Evolutionary conservation across 2,113 vertebrate species (phyloP).

Genomic region (Ailurus styani): DNA sequence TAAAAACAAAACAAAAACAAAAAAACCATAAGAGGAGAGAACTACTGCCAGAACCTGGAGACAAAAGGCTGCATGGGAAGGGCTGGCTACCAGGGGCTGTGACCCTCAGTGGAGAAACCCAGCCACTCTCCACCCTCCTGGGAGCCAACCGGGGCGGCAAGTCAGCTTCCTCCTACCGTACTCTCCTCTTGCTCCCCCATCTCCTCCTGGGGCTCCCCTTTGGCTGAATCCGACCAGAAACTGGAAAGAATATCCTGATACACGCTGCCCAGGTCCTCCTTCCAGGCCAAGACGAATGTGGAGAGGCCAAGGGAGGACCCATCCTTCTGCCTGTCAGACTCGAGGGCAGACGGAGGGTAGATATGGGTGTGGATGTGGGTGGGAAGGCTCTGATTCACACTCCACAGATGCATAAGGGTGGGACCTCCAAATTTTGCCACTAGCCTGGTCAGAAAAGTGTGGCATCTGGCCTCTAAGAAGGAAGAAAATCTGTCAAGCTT

Average conservation of each 20-base stretch:
- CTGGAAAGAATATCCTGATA: not conserved
- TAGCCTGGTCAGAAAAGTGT: not conserved
- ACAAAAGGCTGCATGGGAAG: not conserved
- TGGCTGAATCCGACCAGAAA: not conserved
- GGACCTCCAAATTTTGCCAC: not conserved
- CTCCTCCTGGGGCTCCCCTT: not conserved
- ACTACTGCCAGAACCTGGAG: not conserved
- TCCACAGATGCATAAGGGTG: not conserved
- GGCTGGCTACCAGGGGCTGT: not conserved
- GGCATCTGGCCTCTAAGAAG: not conserved
- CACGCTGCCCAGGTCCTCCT: not conserved
- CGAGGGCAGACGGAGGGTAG: not conserved
- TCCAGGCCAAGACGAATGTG: not conserved
- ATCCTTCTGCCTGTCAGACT: not conserved
- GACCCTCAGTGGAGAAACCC: not conserved
- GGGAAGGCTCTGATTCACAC: not conserved
- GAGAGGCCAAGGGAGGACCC: not conserved
- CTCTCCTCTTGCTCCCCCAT: not conserved
- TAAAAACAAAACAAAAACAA: not conserved
- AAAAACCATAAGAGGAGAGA: not conserved
- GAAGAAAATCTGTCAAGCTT: fast-evolving
- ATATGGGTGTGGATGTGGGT: fast-evolving
- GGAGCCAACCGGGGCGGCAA: not conserved
- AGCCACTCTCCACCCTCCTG: not conserved
- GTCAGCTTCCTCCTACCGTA: fast-evolving